These are phyloP conservation scores for Drosophila nigromelanica DNA, from an alignment of 1,140 invertebrate genomes.

Conservation along the genomic window DNA sequence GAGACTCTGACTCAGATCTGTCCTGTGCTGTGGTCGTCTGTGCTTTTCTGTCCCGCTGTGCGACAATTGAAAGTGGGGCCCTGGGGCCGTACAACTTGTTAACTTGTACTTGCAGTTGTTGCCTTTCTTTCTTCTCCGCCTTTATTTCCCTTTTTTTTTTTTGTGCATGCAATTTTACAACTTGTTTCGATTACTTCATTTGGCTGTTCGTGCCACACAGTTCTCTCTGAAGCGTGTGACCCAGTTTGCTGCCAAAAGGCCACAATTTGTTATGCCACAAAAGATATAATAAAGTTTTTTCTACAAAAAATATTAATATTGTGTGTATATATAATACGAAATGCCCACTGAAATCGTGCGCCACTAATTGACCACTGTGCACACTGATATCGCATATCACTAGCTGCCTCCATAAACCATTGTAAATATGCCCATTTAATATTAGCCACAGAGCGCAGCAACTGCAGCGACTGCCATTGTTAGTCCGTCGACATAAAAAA, in stretches of 20 bases:
- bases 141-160: conserved; percentile 22
- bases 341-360: conserved; percentile 57
- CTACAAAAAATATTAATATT: conserved; percentile 22
- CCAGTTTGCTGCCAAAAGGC: conserved; percentile 55
- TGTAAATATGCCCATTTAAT: conserved; percentile 37
- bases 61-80: conserved; percentile 71
- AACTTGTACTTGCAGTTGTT: conserved; percentile 53
- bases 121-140: conserved; percentile 3
- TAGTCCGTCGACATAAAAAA: conserved; percentile 51
- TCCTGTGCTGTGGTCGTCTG: background rate
- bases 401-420: conserved; percentile 33
- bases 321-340: conserved; percentile 26
- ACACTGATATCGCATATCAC: conserved; percentile 64
- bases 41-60: conserved; percentile 34
- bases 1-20: background rate
- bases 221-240: conserved; percentile 55
- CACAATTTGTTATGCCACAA: conserved; percentile 45
- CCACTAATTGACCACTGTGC: conserved; percentile 57
- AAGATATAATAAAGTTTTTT: conserved; percentile 41
- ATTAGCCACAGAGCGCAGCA: conserved; percentile 9
- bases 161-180: conserved; percentile 30
- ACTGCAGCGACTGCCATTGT: conserved; percentile 16
- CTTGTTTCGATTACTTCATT: conserved; percentile 65
- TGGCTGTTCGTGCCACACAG: conserved; percentile 18
- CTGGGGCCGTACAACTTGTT: conserved; percentile 57